phyloP scores from a whole-genome alignment of 2,888 invertebrate genomes.

The Zele albiditarsus region DNA sequence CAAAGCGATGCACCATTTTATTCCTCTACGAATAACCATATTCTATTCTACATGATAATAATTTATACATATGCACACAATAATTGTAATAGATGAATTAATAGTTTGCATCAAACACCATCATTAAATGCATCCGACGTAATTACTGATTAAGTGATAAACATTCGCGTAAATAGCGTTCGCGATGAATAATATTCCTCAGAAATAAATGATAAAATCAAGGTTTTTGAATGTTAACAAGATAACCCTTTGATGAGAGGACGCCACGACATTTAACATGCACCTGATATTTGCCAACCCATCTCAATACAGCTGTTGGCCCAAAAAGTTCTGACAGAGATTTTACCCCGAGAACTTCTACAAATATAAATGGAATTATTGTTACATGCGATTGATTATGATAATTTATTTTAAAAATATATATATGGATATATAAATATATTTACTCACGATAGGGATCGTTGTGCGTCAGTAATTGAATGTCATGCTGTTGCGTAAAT shows the following conservation, averaged over 20 bases:
- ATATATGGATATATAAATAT: slow-evolving; percentile 1
- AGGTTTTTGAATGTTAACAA: slow-evolving; percentile 74
- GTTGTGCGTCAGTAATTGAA: slow-evolving; percentile 95
- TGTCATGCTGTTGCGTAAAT: slow-evolving; percentile 92
- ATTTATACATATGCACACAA: not conserved
- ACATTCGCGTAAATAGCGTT: not conserved
- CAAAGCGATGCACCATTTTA: too few species aligned
- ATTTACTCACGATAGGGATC: slow-evolving; percentile 86
- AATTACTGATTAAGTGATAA: not conserved
- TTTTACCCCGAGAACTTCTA: slow-evolving; percentile 76
- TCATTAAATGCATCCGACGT: not conserved
- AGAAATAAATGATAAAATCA: not conserved
- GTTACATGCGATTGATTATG: not conserved
- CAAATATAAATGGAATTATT: slow-evolving; percentile 57
- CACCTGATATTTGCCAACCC: slow-evolving; percentile 90
- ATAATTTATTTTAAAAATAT: slow-evolving; percentile 27
- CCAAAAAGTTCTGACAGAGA: slow-evolving; percentile 77
- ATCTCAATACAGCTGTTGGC: slow-evolving; percentile 74
- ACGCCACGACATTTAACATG: slow-evolving; percentile 94
- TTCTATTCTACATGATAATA: not conserved
- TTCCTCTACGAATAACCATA: not conserved
- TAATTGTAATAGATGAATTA: not conserved
- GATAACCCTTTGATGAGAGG: slow-evolving; percentile 91
- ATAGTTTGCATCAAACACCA: not conserved
- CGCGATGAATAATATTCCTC: not conserved